Base-by-base conservation (phyloP, 2,113 vertebrate species). In the Balaeniceps rex region DNA sequence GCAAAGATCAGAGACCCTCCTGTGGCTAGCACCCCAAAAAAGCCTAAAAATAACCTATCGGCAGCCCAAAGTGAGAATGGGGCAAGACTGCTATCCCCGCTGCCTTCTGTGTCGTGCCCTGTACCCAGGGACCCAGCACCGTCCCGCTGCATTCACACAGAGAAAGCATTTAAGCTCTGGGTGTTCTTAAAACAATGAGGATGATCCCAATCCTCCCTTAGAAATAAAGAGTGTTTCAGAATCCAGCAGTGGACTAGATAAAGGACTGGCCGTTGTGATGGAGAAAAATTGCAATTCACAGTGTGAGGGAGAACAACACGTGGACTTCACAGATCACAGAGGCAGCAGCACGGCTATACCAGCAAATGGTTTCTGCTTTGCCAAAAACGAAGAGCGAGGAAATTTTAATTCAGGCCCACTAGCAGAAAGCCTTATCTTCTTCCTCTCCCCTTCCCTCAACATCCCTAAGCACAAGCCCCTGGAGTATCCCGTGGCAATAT, bases 401-500 rank as follows among this genome's bases (percentile, higher is more conserved):
- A 63, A 75, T 87, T 93, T 55, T 68, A 76, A 77, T 75, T 66
- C 77, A 57, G n/a, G 14, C 19, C 57, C 60, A 76, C 33, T 52
- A 49, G 83, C 40, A 64, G 76, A 82, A 31, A 93, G 75, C 70
- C 31, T 78, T 94, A 90, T 81, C 24, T 76, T 93, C 84, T 78
- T 83, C 68, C 21, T 82, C 22, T 63, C 36, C 40, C n/a, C 66
- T 63, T 66, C 66, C 38, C 60, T 79, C 55, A 52, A 11, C 42
- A 51, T 31, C 22, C 77, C 78, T 54, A 92, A 75, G 79, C 94
- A 96, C 87, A 94, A 98, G 69, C 89, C 92, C 94, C 94, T 42
- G 52, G 81, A 96, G 85, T 83, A 97, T 84, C 94, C 70, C 80
- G 90, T 87, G 95, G 70, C 92, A 97, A 95, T 97, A 97, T 97